These are phyloP conservation scores for Sminthopsis crassicaudata DNA, from an alignment of 2,113 vertebrate species.

Conservation along the genomic window DNA sequence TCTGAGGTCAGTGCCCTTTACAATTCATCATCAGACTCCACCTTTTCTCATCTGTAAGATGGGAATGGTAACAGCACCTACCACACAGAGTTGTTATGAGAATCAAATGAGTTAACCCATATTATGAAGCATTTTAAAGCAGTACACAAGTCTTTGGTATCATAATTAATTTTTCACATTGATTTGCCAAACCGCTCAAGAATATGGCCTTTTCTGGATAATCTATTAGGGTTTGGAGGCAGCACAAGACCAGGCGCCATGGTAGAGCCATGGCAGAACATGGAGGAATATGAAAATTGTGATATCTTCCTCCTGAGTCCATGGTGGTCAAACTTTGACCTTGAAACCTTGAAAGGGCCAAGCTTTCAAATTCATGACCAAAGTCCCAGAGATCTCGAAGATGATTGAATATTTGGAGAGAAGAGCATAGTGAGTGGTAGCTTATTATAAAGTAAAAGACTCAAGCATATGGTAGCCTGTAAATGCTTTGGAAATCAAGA, in stretches of 20 bases:
- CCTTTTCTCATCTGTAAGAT: not conserved
- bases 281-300: not conserved
- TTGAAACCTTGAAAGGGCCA: not conserved
- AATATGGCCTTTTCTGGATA: not conserved
- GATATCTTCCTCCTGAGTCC: constrained; percentile 18
- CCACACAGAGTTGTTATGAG: not conserved
- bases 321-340: not conserved
- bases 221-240: constrained; percentile 7
- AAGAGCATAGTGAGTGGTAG: not conserved
- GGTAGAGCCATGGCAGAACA: not conserved
- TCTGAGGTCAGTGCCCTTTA: not conserved
- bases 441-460: constrained; percentile 19
- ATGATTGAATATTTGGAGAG: constrained; percentile 1
- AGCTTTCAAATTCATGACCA: not conserved
- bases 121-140: not conserved
- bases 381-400: not conserved
- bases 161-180: not conserved
- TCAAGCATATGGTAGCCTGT: no score
- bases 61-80: not conserved
- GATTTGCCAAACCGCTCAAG: constrained; percentile 26
- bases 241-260: not conserved
- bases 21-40: not conserved
- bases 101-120: no score
- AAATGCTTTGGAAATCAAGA: not conserved
- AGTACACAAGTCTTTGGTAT: no score